Evolutionary conservation across 2,888 invertebrate species (phyloP), one percentile per base, ranked within the genome.

Genomic region (Euproctis similis): DNA sequence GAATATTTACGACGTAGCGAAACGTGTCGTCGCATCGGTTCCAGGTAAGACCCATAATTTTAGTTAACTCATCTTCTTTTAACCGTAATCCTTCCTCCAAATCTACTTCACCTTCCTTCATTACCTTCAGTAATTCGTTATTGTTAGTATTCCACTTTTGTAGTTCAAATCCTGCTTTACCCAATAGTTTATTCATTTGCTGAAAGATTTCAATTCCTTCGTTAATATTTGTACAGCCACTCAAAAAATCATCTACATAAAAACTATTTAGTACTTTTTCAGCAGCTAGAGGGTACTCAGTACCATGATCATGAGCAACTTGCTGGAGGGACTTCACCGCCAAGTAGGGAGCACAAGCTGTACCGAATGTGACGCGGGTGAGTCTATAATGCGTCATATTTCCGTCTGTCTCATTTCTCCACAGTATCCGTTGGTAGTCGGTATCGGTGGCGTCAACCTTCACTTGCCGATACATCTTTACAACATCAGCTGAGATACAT

Each of bases 401-500:
- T 1, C 8, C n/a, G 1, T 17, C 6, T 7, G 22, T 14, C 8
- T 9, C 9, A 4, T 21, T 13, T 8, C 26, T 9, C 28, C 35
- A 35, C 2, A 35, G 12, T 8, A 31, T 17, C 1, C 31, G 19
- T 12, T 40, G 38, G 26, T 12, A 38, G 9, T 24, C 26, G 1
- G 16, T 8, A 24, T 42, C 34, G 8, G 32, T 24, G 0, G 30
- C 14, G 1, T 23, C 21, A 1, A 42, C 24, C 12, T 12, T 18
- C 2, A 42, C 26, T 12, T 31, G 30, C 0, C 42, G 23, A 22
- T 39, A 43, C 39, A 39, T 39, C 19, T 39, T 37, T 0, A 31
- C 21, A 2, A 39, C 24, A 13, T 39, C 42, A 0, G 21, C 21
- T 21, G 8, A 9, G 1, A 21, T 6, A 2, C 31, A 28, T 4